These are phyloP conservation scores for Galaxea fascicularis DNA, from an alignment of 92 coral and sea anemone species.

Conservation along the genomic window DNA sequence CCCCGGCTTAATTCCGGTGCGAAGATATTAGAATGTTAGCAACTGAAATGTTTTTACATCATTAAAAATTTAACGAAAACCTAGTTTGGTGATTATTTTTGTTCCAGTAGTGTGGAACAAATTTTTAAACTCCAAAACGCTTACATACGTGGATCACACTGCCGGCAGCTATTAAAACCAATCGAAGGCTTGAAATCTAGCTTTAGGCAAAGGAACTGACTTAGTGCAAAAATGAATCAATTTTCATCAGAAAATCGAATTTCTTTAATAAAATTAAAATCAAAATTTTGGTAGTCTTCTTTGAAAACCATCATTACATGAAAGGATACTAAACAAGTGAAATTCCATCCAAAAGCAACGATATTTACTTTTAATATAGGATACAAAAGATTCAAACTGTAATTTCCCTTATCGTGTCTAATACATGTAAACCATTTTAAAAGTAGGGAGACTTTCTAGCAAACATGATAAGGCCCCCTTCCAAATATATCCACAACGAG, in stretches of 20 bases:
- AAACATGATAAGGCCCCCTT: constrained; percentile 4
- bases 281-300: not conserved
- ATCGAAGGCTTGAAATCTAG: not conserved
- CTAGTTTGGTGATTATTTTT: not conserved
- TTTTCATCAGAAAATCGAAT: constrained; percentile 6
- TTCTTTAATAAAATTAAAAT: constrained; percentile 22
- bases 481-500: not conserved
- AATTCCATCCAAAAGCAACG: not conserved
- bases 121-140: constrained; percentile 21
- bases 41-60: constrained; percentile 21
- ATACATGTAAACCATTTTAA: constrained; percentile 23
- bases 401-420: constrained; percentile 21
- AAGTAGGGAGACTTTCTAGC: not conserved
- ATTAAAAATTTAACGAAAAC: constrained; percentile 38
- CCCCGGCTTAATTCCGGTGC: not conserved
- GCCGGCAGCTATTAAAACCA: not conserved
- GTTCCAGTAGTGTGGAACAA: not conserved
- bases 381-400: not conserved
- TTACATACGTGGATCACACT: not conserved
- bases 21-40: constrained; percentile 15
- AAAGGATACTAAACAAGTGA: constrained; percentile 7
- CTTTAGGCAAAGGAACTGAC: constrained; percentile 1
- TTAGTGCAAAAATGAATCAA: constrained; percentile 10
- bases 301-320: not conserved
- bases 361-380: not conserved